phyloP scores from a whole-genome alignment of 1,140 invertebrate genomes.

The Phymorhynchus buccinoides region DNA sequence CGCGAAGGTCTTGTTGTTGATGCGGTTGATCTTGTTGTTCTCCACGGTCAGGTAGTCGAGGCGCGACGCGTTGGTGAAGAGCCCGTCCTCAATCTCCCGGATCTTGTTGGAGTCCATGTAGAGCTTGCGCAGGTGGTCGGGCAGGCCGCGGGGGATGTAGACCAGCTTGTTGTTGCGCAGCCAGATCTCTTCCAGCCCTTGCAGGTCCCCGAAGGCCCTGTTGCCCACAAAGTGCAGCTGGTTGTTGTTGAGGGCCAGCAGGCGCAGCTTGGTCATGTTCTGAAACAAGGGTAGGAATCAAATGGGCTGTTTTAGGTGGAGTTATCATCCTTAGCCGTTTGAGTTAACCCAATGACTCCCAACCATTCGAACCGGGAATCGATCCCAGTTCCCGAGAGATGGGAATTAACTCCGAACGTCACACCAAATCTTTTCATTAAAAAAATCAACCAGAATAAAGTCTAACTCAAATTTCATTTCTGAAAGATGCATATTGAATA shows the following conservation, averaged over 20 bases:
- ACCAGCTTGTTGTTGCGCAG: conserved; percentile 60
- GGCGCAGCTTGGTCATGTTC: conserved; percentile 87
- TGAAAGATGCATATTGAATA: too few relatives aligned
- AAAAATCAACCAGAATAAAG: too few relatives aligned
- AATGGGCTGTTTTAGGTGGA: too few relatives aligned
- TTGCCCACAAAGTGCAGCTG: conserved; percentile 85
- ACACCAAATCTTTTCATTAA: too few relatives aligned
- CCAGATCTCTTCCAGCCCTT: conserved; percentile 81
- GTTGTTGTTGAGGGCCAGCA: conserved; percentile 87
- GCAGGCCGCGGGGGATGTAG: conserved; percentile 81
- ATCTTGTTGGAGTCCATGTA: conserved; percentile 67
- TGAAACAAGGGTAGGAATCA: conserved; percentile 78
- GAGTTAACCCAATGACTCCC: too few relatives aligned
- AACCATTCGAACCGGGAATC: too few relatives aligned
- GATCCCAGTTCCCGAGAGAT: too few relatives aligned
- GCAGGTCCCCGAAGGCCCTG: conserved; percentile 86
- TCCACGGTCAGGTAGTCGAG: conserved; percentile 74
- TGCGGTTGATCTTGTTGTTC: conserved; percentile 79
- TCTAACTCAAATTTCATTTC: too few relatives aligned
- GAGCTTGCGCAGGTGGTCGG: conserved; percentile 66
- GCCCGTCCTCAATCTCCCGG: conserved; percentile 57
- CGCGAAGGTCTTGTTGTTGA: conserved; percentile 81
- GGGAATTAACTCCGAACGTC: too few relatives aligned
- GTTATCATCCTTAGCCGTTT: too few relatives aligned
- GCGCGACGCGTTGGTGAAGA: conserved; percentile 57